Evolutionary conservation across 2,888 invertebrate genomes (phyloP), one percentile per base, ranked within the genome.

Genomic region (Pammene fasciana): DNA sequence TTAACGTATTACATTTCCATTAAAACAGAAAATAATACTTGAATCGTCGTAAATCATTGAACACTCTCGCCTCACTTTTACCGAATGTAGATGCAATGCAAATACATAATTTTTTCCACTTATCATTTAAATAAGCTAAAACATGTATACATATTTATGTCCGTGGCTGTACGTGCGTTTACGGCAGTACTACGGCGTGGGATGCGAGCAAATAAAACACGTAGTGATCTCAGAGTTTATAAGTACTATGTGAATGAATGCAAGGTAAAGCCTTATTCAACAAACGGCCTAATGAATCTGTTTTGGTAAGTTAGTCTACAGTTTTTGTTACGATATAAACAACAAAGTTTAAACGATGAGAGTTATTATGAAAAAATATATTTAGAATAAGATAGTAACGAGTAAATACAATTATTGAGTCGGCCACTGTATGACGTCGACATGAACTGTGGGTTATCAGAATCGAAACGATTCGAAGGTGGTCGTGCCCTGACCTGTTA

Each of bases 371-470:
- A 45, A 54, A 9, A 41, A 18, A 43, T 60, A 46, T 38, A 67
- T 26, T 68, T 56, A 56, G 34, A 62, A 26, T 50, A n/a, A 41
- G 48, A 64, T 57, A 54, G 36, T 56, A 34, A 18, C 26, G 50
- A 43, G 43, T 62, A 64, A 56, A 64, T 68, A 57, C 13, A 68
- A 64, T 56, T 43, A 57, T 43, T 68, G 48, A 41, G 50, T 41
- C n/a, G 48, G 10, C 13, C 34, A 43, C 52, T 48, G 48, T 55
- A 68, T 80, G 80, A 82, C 81, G 10, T 1, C 14, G 83, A 78
- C 82, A 82, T 86, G 86, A 86, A 82, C 86, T 71, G 52, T 75
- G 81, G 86, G 86, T 86, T 86, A 86, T 86, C 82, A 55, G 41
- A 45, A 45, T 34, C 34, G 55, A 62, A 56, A 10, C 36, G 52